Evolutionary conservation across 2,113 vertebrate species (phyloP).

Genomic region (Cricetomys ansorgei): DNA sequence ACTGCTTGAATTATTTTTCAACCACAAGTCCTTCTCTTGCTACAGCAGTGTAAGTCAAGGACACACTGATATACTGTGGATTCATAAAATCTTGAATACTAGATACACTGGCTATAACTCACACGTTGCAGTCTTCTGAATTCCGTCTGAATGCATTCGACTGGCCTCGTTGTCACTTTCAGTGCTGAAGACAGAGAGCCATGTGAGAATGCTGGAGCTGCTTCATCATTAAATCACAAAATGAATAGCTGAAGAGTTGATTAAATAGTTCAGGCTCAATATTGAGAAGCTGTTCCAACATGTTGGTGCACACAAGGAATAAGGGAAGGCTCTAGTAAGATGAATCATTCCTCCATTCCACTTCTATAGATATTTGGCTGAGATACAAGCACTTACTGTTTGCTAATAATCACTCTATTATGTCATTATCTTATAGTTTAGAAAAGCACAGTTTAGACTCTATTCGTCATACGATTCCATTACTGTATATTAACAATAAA

Average conservation of each 20-base stretch:
- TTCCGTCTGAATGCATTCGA: constrained; percentile 66
- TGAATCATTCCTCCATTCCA: neutral
- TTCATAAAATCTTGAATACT: constrained; percentile 60
- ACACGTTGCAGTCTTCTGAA: constrained; percentile 51
- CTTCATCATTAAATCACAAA: constrained; percentile 28
- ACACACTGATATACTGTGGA: constrained; percentile 17
- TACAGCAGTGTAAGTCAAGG: constrained; percentile 39
- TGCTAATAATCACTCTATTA: neutral
- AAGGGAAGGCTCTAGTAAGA: neutral
- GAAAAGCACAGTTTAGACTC: constrained; percentile 9
- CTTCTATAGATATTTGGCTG: neutral
- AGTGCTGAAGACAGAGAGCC: neutral
- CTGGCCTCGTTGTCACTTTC: constrained; percentile 55
- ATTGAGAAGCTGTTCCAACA: constrained; percentile 35
- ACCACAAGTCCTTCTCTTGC: constrained; percentile 33
- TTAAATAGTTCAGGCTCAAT: constrained; percentile 1
- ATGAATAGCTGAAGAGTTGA: constrained; percentile 33
- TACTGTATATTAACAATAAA: neutral
- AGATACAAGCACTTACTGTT: neutral
- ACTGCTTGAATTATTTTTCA: constrained; percentile 67
- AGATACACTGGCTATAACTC: constrained; percentile 1
- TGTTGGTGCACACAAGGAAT: neutral
- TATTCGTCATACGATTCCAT: neutral
- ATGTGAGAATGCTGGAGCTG: constrained; percentile 51
- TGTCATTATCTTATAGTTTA: neutral